phyloP scores from a whole-genome alignment of 1,140 invertebrate genomes.

The Pseudoatta argentina region DNA sequence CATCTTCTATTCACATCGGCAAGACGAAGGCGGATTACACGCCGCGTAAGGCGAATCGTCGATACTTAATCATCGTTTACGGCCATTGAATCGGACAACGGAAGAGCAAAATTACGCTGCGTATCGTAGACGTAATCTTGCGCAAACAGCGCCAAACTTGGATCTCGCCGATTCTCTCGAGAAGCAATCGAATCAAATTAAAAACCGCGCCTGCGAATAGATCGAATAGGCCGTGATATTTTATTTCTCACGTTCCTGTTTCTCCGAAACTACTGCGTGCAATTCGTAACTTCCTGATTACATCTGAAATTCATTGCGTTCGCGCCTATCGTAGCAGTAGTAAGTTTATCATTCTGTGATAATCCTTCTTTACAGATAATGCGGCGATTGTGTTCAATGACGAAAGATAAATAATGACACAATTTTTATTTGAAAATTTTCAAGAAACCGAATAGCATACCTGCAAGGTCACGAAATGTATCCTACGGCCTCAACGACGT shows the following conservation, averaged over 20 bases:
- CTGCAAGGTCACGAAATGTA: slow-evolving; percentile 26
- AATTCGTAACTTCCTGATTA: slow-evolving; percentile 40
- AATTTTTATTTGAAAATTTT: slow-evolving; percentile 21
- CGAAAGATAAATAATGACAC: slow-evolving; percentile 16
- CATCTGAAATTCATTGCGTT: not conserved
- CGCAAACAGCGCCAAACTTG: slow-evolving; percentile 62
- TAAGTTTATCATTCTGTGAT: not conserved
- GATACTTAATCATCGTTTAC: slow-evolving; percentile 64
- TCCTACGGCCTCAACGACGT: slow-evolving; percentile 23
- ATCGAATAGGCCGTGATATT: slow-evolving; percentile 8
- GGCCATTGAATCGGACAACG: slow-evolving; percentile 53
- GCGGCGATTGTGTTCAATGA: not conserved
- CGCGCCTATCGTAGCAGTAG: not conserved
- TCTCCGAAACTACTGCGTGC: slow-evolving; percentile 39
- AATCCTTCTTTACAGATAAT: not conserved
- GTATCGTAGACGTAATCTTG: slow-evolving; percentile 51
- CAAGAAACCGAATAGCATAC: slow-evolving; percentile 4
- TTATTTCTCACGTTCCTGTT: slow-evolving; percentile 59
- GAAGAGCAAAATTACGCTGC: slow-evolving; percentile 58
- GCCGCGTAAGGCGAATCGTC: slow-evolving; percentile 54
- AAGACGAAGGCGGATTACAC: slow-evolving; percentile 51
- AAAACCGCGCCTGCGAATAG: slow-evolving; percentile 42
- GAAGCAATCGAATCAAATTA: slow-evolving; percentile 54
- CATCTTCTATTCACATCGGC: slow-evolving; percentile 56
- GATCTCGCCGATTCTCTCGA: slow-evolving; percentile 29